phyloP scores from a whole-genome alignment of 2,888 invertebrate genomes.

The Megamerina dolium region DNA sequence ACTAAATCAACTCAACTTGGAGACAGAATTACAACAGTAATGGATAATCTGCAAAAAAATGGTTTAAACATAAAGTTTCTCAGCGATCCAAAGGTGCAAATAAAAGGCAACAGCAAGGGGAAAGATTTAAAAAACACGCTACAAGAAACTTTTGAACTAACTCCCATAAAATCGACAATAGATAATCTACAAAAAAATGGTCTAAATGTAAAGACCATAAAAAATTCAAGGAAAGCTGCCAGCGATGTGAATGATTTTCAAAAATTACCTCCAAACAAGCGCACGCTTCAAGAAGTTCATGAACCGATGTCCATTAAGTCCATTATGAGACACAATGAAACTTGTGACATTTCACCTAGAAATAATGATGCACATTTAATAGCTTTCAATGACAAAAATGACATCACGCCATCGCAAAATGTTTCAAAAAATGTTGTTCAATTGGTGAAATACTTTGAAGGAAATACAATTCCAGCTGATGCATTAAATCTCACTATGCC shows the following conservation, averaged over 20 bases:
- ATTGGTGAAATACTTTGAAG: conserved; percentile 39
- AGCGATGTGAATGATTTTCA: too few relatives aligned
- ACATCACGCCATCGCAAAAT: conserved; percentile 26
- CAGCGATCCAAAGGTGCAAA: too few relatives aligned
- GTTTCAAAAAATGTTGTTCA: conserved; percentile 33
- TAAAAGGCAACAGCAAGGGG: not conserved
- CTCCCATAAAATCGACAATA: too few relatives aligned
- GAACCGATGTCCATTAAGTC: conserved; percentile 31
- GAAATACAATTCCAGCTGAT: conserved; percentile 33
- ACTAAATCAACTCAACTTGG: too few relatives aligned
- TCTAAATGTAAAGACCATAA: too few relatives aligned
- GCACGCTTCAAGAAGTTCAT: too few relatives aligned
- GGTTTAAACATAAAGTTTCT: too few relatives aligned
- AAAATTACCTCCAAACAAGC: too few relatives aligned
- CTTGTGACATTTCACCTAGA: conserved; percentile 36
- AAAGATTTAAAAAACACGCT: conserved; percentile 3
- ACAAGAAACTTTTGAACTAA: conserved; percentile 20
- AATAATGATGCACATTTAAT: conserved; percentile 35
- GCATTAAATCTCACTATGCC: conserved; percentile 21
- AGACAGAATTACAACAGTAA: too few relatives aligned
- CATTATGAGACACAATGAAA: conserved; percentile 33
- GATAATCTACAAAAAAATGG: too few relatives aligned
- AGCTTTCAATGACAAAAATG: conserved; percentile 21
- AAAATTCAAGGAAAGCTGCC: too few relatives aligned
- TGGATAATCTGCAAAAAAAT: too few relatives aligned